phyloP scores from a whole-genome alignment of 1,140 invertebrate species.

The Oncopeltus fasciatus region DNA sequence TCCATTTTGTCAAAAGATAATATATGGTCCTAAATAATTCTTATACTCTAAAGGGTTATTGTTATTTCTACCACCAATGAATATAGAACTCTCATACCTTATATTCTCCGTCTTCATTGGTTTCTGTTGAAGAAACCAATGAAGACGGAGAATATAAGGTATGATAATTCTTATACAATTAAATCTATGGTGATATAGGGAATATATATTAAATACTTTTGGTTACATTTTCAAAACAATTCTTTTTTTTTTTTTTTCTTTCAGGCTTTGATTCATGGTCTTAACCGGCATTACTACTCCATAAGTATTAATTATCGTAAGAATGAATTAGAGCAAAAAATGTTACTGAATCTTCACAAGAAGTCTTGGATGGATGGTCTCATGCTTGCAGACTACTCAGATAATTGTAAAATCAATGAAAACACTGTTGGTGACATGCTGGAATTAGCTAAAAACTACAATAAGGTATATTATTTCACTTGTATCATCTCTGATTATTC shows the following conservation, averaged over 20 bases:
- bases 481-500: neutral
- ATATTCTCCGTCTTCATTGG: too few relatives aligned
- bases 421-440: conserved; percentile 91
- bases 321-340: conserved; percentile 98
- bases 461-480: conserved; percentile 63
- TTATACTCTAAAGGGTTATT: too few relatives aligned
- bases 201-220: too few relatives aligned
- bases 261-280: conserved; percentile 91
- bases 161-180: too few relatives aligned
- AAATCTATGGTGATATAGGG: too few relatives aligned
- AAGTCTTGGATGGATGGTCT: conserved; percentile 99
- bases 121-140: too few relatives aligned
- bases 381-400: conserved; percentile 82
- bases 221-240: neutral
- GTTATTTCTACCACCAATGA: too few relatives aligned
- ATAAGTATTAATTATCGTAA: conserved; percentile 99
- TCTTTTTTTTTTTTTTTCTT: conserved; percentile 19
- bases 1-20: too few relatives aligned
- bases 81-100: too few relatives aligned
- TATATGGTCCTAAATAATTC: too few relatives aligned
- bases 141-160: too few relatives aligned
- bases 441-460: conserved; percentile 94
- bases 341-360: conserved; percentile 97
- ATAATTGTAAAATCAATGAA: conserved; percentile 84
- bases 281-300: conserved; percentile 98